phyloP scores from a whole-genome alignment of 2,113 vertebrate species.

The Apaloderma vittatum region DNA sequence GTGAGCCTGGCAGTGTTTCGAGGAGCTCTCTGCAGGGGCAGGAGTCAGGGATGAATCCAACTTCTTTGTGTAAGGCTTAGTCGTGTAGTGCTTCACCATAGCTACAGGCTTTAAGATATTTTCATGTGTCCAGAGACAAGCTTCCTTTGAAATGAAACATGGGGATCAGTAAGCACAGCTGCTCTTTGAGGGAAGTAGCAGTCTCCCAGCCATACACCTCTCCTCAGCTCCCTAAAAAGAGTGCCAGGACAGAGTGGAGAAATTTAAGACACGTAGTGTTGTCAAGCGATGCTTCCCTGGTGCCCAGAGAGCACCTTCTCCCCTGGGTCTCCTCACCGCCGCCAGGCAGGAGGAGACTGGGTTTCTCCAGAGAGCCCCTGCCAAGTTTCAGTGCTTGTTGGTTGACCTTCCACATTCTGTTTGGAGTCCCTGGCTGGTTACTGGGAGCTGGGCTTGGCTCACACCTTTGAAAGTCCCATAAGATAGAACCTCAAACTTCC shows the following conservation, averaged over 20 bases:
- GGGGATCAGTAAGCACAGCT: not conserved
- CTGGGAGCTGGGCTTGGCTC: not conserved
- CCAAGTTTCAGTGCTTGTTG: not conserved
- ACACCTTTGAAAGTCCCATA: not conserved
- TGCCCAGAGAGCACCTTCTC: not conserved
- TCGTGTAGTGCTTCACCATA: not conserved
- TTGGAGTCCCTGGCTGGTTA: not conserved
- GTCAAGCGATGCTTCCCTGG: not conserved
- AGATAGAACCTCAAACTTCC: not conserved
- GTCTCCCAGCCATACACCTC: accelerated
- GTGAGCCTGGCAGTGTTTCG: not conserved
- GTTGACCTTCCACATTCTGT: not conserved
- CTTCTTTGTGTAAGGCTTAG: not conserved
- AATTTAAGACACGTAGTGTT: not conserved
- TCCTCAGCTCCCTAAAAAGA: not conserved
- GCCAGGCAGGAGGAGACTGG: not conserved
- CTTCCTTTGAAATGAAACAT: not conserved
- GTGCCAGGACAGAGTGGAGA: not conserved
- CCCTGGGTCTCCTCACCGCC: accelerated
- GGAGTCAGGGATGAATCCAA: not conserved
- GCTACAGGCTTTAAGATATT: not conserved
- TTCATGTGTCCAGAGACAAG: not conserved
- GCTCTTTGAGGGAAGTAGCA: not conserved
- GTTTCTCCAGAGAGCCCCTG: not conserved
- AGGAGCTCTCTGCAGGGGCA: not conserved